Evolutionary conservation across 2,113 vertebrate genomes (phyloP).

Genomic region (Smithornis capensis): DNA sequence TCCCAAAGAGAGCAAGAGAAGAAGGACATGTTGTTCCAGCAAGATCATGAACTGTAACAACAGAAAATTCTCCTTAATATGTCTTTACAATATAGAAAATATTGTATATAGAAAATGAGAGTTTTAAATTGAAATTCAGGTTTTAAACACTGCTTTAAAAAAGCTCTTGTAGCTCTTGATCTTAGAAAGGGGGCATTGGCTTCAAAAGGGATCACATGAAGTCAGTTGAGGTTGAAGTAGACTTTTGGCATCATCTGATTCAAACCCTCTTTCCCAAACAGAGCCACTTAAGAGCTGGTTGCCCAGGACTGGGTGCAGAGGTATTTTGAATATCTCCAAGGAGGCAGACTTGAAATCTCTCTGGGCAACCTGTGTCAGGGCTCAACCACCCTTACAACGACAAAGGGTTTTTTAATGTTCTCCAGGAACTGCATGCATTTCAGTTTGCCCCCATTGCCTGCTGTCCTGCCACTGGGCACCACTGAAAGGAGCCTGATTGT

Average conservation of each 20-base stretch:
- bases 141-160: background rate
- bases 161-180: background rate
- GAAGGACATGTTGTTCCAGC: background rate
- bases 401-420: background rate
- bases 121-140: background rate
- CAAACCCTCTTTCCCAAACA: background rate
- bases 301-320: background rate
- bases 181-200: background rate
- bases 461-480: background rate
- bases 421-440: background rate
- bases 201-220: background rate
- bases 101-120: background rate
- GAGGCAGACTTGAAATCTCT: background rate
- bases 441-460: too few relatives aligned
- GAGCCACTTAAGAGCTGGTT: accelerated
- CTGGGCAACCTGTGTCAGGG: background rate
- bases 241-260: background rate
- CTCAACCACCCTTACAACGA: background rate
- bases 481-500: background rate
- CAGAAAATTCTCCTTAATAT: background rate
- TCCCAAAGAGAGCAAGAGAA: background rate
- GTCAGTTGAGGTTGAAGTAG: background rate
- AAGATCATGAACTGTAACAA: background rate
- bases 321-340: background rate
- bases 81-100: background rate